These are phyloP conservation scores for Sminthurides aquaticus DNA, from an alignment of 2,888 invertebrate species.

Conservation along the genomic window DNA sequence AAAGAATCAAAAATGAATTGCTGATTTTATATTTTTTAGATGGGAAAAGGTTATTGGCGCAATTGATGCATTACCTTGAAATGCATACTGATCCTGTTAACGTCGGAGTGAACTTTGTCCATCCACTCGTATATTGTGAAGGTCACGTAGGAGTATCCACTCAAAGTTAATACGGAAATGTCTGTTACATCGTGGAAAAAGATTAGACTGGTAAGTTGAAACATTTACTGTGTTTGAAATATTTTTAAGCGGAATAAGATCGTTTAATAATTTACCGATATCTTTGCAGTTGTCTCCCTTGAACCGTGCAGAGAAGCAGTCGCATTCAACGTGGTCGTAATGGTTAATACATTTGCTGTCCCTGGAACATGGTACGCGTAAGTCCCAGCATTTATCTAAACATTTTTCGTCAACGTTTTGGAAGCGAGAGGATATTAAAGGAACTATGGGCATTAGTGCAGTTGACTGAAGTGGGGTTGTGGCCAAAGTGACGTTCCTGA, in stretches of 20 bases:
- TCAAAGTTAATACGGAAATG: constrained; percentile 74
- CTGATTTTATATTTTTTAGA: neutral
- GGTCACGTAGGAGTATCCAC: constrained; percentile 85
- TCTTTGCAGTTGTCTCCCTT: constrained; percentile 88
- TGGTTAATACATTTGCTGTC: constrained; percentile 85
- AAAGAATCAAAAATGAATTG: constrained; percentile 13
- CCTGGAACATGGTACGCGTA: constrained; percentile 58
- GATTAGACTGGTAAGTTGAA: constrained; percentile 10
- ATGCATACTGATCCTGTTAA: constrained; percentile 76
- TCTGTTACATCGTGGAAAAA: constrained; percentile 57
- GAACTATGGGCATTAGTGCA: constrained; percentile 70
- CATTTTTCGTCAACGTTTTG: constrained; percentile 86
- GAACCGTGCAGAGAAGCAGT: constrained; percentile 85
- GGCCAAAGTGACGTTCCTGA: constrained; percentile 66
- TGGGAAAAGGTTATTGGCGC: no score
- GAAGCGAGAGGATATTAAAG: constrained; percentile 76
- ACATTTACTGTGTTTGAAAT: neutral
- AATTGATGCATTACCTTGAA: constrained; percentile 82
- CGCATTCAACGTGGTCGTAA: constrained; percentile 80
- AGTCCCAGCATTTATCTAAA: constrained; percentile 56
- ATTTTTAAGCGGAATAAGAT: neutral
- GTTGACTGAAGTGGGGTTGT: constrained; percentile 48
- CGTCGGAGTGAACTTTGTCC: constrained; percentile 78
- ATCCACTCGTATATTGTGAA: constrained; percentile 90
- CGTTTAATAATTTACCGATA: constrained; percentile 58